Percentiles rank a stretch among this genome's conserved stretches.
Evolutionary conservation across 2,797 vertebrate genomes (phyloP).

Genomic region (Xiphophorus birchmanni): DNA sequence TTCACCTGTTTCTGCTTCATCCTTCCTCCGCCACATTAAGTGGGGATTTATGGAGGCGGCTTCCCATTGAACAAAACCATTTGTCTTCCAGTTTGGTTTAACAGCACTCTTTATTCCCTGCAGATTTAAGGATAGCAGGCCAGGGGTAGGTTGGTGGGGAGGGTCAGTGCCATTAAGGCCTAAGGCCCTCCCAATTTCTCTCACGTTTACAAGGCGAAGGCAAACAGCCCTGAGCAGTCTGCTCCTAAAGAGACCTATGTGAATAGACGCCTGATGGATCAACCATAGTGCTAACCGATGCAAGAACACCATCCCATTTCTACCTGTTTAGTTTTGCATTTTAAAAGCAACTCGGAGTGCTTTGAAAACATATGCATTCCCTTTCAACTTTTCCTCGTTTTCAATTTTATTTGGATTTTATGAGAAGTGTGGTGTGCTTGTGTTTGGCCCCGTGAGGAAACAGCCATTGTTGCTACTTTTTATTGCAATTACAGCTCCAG

Average conservation of each 20-base stretch:
- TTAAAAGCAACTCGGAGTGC: slow-evolving; percentile 60
- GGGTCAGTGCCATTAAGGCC: slow-evolving; percentile 66
- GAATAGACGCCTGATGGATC: slow-evolving; percentile 73
- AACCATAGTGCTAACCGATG: slow-evolving; percentile 64
- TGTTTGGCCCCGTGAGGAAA: not conserved
- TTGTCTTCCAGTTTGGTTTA: slow-evolving; percentile 83
- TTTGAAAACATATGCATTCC: not conserved
- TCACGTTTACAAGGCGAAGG: slow-evolving; percentile 65
- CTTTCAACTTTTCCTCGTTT: not conserved
- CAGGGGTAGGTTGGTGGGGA: slow-evolving; percentile 32
- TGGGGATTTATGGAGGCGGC: slow-evolving; percentile 78
- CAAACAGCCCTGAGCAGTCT: slow-evolving; percentile 73
- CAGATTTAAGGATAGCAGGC: slow-evolving; percentile 77
- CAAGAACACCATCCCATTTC: slow-evolving; percentile 64
- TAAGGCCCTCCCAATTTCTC: slow-evolving; percentile 73
- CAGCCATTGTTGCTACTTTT: not conserved
- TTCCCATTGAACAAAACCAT: slow-evolving; percentile 81
- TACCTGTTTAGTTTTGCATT: slow-evolving; percentile 49
- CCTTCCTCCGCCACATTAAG: slow-evolving; percentile 76
- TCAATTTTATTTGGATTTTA: too few relatives aligned
- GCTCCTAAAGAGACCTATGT: slow-evolving; percentile 74
- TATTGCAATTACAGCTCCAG: not conserved
- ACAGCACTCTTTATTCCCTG: slow-evolving; percentile 78
- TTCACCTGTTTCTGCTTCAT: slow-evolving; percentile 79
- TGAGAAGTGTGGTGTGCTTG: not conserved